Evolutionary conservation across 2,797 vertebrate genomes (phyloP).

Genomic region (Gobionotothen gibberifrons): DNA sequence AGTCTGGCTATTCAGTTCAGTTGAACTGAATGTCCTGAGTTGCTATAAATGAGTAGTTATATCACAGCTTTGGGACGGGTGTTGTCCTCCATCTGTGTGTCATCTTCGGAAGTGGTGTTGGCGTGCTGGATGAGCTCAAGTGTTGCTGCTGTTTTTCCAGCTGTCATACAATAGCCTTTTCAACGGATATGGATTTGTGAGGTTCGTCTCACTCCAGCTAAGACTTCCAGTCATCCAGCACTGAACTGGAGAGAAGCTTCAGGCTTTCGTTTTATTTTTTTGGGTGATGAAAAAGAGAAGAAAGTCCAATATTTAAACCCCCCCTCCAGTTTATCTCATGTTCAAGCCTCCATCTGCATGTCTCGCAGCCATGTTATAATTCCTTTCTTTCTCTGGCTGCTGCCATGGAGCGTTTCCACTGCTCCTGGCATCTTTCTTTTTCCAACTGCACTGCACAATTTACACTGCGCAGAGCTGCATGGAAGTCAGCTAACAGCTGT

Average conservation of each 20-base stretch:
- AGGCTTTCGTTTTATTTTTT: conserved; percentile 13
- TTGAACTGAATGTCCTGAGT: conserved; percentile 13
- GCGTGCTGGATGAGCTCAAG: conserved; percentile 30
- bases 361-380: conserved; percentile 58
- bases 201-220: conserved; percentile 47
- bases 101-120: conserved; percentile 49
- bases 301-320: conserved; percentile 62
- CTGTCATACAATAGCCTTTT: conserved; percentile 55
- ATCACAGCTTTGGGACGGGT: conserved; percentile 17
- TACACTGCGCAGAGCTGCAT: conserved; percentile 28
- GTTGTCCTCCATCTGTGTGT: conserved; percentile 43
- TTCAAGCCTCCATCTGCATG: conserved; percentile 52
- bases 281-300: conserved; percentile 37
- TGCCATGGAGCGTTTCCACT: conserved; percentile 32
- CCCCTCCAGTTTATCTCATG: conserved; percentile 28
- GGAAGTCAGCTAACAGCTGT: conserved; percentile 51
- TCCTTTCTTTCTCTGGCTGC: conserved; percentile 46
- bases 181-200: conserved; percentile 49
- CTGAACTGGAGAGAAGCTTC: conserved; percentile 43
- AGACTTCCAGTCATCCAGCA: conserved; percentile 50
- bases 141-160: conserved; percentile 65
- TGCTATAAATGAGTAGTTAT: neutral
- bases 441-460: conserved; percentile 32
- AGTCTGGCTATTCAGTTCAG: conserved; percentile 16
- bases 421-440: conserved; percentile 34